Evolutionary conservation across 2,797 vertebrate species (phyloP), one percentile per base, ranked within the genome.

Genomic region (Microctenopoma steveboyesi): DNA sequence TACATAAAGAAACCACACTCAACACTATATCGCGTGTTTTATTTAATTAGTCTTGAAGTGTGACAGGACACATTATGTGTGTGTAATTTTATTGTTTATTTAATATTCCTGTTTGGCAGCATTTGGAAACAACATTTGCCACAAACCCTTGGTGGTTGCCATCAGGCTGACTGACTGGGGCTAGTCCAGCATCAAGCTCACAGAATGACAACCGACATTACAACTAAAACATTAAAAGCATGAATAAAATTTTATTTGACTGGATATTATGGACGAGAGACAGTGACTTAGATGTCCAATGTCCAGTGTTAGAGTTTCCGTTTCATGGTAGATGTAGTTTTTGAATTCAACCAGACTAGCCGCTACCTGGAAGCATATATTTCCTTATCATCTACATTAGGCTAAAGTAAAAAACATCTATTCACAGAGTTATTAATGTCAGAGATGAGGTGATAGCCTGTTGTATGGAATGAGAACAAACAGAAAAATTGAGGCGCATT

Each of bases 131-230:
- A 54, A 46, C 11, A 25, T 47, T 59, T 65, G 2, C 37, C 35
- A 72, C 28, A 59, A 49, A 35, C 18, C 25, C 14, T 22, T 13
- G 3, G 33, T 57, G 58, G 58, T 25, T 63, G 43, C 18, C 48
- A 53, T 37, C 45, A 49, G 9, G 6, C 42, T 64, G 22, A 50
- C 37, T 28, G 46, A 10, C 12, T 48, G 27, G 58, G 35, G 47
- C 43, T 30, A 8, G 35, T n/a, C 5, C 8, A 5, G 46, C 12
- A 37, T 27, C 28, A 8, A 43, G 33, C 33, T 35, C 18, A 35
- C 33, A 35, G 33, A 42, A 30, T 0, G 1, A 16, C 52, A 59
- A 7, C 37, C 27, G 27, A 35, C 18, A 68, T 50, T 28, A 40
- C 18, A 45, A 9, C 14, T 35, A 4, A 52, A 48, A 50, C 50